Percentiles rank a stretch among this genome's conserved stretches.
phyloP scores from a whole-genome alignment of 2,888 invertebrate species.

The Plemyria rubiginata region DNA sequence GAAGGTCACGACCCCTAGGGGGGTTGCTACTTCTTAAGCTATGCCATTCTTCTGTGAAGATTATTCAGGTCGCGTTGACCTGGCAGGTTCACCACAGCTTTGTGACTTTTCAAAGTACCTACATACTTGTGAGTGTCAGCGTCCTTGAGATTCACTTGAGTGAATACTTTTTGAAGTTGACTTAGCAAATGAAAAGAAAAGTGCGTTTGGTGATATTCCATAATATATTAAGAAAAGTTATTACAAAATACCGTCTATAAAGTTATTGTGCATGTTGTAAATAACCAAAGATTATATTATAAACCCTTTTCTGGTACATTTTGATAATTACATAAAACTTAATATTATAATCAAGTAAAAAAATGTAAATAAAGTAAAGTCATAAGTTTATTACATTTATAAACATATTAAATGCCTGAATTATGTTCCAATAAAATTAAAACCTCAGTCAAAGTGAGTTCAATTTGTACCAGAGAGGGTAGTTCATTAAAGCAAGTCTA shows the following conservation, averaged over 20 bases:
- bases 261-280: slow-evolving; percentile 40
- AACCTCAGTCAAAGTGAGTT: background rate
- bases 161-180: no score
- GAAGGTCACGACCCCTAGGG: no score
- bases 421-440: background rate
- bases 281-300: slow-evolving; percentile 31
- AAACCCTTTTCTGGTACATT: slow-evolving; percentile 7
- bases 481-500: slow-evolving; percentile 50
- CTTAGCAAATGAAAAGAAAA: no score
- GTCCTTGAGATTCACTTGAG: no score
- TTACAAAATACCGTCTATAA: slow-evolving; percentile 28
- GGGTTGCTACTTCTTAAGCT: no score
- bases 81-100: no score
- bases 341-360: no score
- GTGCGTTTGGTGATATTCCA: slow-evolving; percentile 22
- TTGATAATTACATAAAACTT: background rate
- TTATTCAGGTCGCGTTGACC: no score
- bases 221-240: slow-evolving; percentile 32
- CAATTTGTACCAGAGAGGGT: slow-evolving; percentile 10
- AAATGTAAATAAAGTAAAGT: background rate
- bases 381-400: no score
- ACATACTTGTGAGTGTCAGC: no score
- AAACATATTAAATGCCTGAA: background rate
- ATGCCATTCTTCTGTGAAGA: no score
- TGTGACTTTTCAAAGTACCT: no score